Conservation (phyloP, 2,888 invertebrate genomes). For the Drosophila rubida region DNA sequence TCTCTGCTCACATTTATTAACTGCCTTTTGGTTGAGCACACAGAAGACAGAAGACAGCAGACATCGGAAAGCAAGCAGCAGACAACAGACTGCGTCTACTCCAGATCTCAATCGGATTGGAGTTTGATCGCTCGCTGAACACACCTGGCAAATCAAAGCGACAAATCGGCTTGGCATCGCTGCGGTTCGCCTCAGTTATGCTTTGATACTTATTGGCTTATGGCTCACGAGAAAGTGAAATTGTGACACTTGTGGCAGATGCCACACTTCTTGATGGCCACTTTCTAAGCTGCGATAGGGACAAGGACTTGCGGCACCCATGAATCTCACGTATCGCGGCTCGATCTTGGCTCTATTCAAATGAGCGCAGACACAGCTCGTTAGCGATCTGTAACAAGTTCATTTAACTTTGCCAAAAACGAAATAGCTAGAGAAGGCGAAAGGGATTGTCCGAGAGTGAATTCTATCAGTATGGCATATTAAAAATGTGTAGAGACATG, state of each 20-base stretch:
- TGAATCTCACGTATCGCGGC: background rate
- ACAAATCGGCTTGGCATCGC: slow-evolving; percentile 47
- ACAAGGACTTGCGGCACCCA: background rate
- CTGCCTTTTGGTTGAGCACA: slow-evolving; percentile 4
- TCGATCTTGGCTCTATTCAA: slow-evolving; percentile 3
- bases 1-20: slow-evolving; percentile 13
- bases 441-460: slow-evolving; percentile 24
- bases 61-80: background rate
- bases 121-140: slow-evolving; percentile 2
- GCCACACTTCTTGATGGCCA: slow-evolving; percentile 27
- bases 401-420: slow-evolving; percentile 20
- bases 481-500: slow-evolving; percentile 48
- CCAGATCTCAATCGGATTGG: slow-evolving; percentile 13
- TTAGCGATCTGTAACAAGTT: slow-evolving; percentile 24
- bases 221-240: slow-evolving; percentile 50
- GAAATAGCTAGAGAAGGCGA: background rate
- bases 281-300: slow-evolving; percentile 24
- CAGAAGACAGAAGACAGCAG: background rate
- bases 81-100: background rate
- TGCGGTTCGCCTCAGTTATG: slow-evolving; percentile 9
- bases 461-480: slow-evolving; percentile 33
- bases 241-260: background rate
- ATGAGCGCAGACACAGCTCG: slow-evolving; percentile 2
- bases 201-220: slow-evolving; percentile 15
- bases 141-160: slow-evolving; percentile 32